Percentiles rank a stretch among this genome's conserved stretches.
Evolutionary conservation across 2,797 vertebrate genomes (phyloP).

Genomic region (Calcarius lapponicus): DNA sequence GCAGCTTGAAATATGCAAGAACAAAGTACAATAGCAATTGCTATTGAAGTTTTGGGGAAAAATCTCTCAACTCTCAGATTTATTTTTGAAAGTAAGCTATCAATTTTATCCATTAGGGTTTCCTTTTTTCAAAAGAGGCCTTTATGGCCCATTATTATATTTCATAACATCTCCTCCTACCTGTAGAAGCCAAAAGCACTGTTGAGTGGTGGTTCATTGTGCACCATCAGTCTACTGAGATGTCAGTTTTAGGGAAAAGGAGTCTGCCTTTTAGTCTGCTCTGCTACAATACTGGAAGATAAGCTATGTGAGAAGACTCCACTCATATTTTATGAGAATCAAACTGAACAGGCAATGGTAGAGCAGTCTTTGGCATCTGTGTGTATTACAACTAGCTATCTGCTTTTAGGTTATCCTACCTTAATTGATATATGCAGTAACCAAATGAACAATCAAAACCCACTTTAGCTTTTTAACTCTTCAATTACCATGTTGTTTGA

Average conservation of each 20-base stretch:
- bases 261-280: neutral
- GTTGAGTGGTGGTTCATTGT: accelerated
- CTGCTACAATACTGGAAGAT: neutral
- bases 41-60: neutral
- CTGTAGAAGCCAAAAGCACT: neutral
- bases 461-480: neutral
- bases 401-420: neutral
- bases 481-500: neutral
- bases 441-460: neutral
- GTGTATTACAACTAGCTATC: neutral
- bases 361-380: neutral
- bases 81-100: neutral
- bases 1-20: neutral
- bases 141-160: neutral
- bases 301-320: neutral
- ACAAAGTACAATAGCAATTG: neutral
- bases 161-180: neutral
- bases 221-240: neutral
- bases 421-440: neutral
- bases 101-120: neutral
- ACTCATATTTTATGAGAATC: neutral
- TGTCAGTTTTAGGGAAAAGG: neutral
- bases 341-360: neutral
- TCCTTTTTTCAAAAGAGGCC: neutral
- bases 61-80: neutral